These are phyloP conservation scores for Apteryx owenii DNA, from an alignment of 2,113 vertebrate genomes.

Conservation along the genomic window DNA sequence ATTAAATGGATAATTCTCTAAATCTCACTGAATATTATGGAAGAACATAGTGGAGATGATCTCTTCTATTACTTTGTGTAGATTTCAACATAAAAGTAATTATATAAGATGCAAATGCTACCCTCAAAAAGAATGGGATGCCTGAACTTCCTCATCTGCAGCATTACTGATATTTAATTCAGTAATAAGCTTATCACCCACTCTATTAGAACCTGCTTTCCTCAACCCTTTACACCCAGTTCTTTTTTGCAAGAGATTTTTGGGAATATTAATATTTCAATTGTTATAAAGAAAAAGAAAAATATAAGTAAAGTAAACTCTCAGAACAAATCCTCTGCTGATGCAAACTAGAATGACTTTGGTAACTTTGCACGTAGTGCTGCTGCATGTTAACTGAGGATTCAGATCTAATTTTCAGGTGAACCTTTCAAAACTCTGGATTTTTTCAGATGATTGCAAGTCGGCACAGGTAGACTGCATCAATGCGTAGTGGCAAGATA, in stretches of 20 bases:
- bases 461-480: neutral
- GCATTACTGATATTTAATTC: constrained; percentile 24
- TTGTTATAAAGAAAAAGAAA: neutral
- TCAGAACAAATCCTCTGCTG: constrained; percentile 13
- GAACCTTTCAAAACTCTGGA: neutral
- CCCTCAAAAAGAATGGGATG: neutral
- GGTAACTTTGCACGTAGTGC: neutral
- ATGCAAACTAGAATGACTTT: neutral
- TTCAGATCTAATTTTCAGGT: neutral
- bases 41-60: neutral
- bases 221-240: constrained; percentile 27
- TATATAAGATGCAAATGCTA: neutral
- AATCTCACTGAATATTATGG: neutral
- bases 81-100: constrained; percentile 6
- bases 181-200: constrained; percentile 36
- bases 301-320: neutral
- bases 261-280: constrained; percentile 23
- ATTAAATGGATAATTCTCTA: neutral
- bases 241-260: constrained; percentile 2
- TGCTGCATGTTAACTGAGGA: neutral
- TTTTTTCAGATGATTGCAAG: neutral
- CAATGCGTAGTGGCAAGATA: neutral
- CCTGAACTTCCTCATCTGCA: neutral
- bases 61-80: neutral
- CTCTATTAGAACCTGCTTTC: neutral